A percentile compares a stretch with the other conserved stretches of the same genome.
Evolutionary conservation across 2,113 vertebrate genomes (phyloP).

Genomic region (Siphamia tubifer): DNA sequence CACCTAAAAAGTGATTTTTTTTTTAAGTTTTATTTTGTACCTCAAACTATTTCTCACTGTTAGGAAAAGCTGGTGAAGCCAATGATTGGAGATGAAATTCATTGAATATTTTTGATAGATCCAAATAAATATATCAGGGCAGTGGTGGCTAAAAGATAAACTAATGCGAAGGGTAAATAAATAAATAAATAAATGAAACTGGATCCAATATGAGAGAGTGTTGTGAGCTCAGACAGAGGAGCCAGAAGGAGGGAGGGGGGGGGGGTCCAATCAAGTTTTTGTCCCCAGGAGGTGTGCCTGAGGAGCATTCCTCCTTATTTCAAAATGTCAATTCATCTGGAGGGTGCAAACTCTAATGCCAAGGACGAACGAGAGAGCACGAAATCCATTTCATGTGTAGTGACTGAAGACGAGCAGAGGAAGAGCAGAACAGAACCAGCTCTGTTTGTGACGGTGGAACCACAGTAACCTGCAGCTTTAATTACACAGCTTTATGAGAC

Average conservation of each 20-base stretch:
- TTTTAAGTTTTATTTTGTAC: too few relatives aligned
- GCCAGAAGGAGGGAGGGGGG: too few relatives aligned
- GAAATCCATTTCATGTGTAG: conserved; percentile 51
- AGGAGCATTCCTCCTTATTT: conserved; percentile 64
- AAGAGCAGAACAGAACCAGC: neutral
- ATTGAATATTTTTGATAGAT: too few relatives aligned
- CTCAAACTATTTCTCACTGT: too few relatives aligned
- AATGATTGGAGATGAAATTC: too few relatives aligned
- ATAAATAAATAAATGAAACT: neutral
- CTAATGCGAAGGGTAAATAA: neutral
- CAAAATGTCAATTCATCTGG: conserved; percentile 65
- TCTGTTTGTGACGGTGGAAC: conserved; percentile 5
- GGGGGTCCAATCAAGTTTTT: conserved; percentile 32
- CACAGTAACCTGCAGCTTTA: neutral
- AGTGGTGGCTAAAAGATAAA: conserved; percentile 16
- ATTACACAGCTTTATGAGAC: neutral
- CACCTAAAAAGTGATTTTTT: too few relatives aligned
- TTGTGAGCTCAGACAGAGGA: neutral
- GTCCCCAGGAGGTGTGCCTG: conserved; percentile 47
- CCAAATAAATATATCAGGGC: neutral
- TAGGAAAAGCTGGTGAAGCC: too few relatives aligned
- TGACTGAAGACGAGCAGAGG: conserved; percentile 17
- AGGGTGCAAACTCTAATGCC: conserved; percentile 55
- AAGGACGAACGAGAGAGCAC: conserved; percentile 55
- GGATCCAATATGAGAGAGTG: conserved; percentile 4